phyloP scores from a whole-genome alignment of 2,797 vertebrate species.

The Synaphobranchus kaupii region DNA sequence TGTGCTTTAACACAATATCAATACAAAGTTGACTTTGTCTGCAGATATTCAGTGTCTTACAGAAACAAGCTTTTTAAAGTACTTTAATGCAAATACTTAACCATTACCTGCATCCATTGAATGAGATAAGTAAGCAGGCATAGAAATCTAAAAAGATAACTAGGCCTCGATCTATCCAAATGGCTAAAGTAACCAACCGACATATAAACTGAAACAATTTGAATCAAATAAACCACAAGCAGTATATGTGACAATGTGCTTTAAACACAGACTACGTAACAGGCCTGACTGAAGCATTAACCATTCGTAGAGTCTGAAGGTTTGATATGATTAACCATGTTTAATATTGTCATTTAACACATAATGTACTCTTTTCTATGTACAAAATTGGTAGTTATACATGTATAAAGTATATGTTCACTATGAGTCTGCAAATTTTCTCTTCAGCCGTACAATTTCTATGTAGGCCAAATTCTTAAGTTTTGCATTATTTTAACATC shows the following conservation, averaged over 20 bases:
- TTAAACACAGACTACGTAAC: background rate
- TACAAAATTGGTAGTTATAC: background rate
- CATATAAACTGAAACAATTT: background rate
- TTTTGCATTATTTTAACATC: background rate
- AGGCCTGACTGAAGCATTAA: background rate
- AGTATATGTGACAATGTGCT: background rate
- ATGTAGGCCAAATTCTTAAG: background rate
- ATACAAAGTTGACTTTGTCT: background rate
- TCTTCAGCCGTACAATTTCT: background rate
- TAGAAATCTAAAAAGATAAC: background rate
- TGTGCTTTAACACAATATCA: background rate
- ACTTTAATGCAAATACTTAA: conserved; percentile 4
- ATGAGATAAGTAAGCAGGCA: background rate
- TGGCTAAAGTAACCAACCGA: background rate
- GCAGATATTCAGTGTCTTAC: too few relatives aligned
- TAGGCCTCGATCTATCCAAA: background rate
- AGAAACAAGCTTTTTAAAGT: background rate
- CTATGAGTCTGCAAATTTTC: background rate
- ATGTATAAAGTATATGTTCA: background rate
- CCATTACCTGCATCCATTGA: too few relatives aligned
- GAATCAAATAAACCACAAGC: background rate
- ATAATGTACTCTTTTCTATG: background rate
- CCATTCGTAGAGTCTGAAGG: background rate
- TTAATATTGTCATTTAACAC: background rate
- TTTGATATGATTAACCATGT: background rate